Evolutionary conservation across 2,113 vertebrate species (phyloP), one percentile per base, ranked within the genome.

Genomic region (Antennarius striatus): DNA sequence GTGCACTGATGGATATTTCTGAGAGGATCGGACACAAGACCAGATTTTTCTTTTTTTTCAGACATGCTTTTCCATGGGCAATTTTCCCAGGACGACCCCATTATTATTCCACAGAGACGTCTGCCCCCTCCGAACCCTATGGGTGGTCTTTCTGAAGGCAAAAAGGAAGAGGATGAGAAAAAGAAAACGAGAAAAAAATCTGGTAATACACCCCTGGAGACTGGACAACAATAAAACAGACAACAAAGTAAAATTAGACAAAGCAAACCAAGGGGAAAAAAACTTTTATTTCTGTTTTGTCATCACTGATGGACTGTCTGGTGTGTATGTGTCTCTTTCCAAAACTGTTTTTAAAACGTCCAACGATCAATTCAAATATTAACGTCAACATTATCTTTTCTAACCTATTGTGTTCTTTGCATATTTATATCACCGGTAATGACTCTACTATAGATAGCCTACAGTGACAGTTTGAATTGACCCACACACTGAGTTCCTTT

Each of bases 91-190:
- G 89, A 88, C 87, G 88, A 90, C 81, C 82, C 89, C 83, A 92
- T 92, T 92, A 92, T 91, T 92, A 93, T 92, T 92, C 91, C 81
- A 65, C 77, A 81, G 90, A 91, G 90, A 93, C 54, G 80, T 83
- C 77, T 81, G 85, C 90, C 91, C 89, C 91, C 86, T 82, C 89
- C 78, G 56, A 88, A 83, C 88, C 89, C 89, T 71, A 91, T 91
- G 92, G 91, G 92, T 93, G 91, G 91, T 92, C 91, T 88, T 85
- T 89, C 70, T 82, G 61, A 86, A 79, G 76, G 84, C 81, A 63
- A 79, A 87, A 54, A 85, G 82, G 80, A 86, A 88, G 77, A 88
- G 80, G 75, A 86, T 85, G 79, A 85, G 81, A 81, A 87, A 90
- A 79, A 74, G 51, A 68, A 69, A 61, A 60, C 30, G 56, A 52